These are phyloP conservation scores for Lamprologus lemairii DNA, from an alignment of 2,113 vertebrate species.

Conservation along the genomic window DNA sequence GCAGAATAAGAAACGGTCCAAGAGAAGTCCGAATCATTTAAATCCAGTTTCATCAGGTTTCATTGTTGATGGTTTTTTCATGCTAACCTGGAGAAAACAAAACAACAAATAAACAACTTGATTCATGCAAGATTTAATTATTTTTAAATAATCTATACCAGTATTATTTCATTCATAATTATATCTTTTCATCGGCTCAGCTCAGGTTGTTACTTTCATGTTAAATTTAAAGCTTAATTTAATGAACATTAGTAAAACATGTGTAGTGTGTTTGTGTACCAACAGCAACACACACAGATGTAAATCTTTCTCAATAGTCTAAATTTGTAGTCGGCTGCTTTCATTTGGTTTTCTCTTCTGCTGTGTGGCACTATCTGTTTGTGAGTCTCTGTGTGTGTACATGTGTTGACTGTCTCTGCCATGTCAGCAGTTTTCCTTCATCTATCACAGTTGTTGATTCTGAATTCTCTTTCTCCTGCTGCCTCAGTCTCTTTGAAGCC, in stretches of 20 bases:
- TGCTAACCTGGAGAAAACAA: neutral
- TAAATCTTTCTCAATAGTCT: neutral
- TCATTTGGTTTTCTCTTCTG: neutral
- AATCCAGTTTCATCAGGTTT: neutral
- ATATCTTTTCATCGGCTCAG: rapidly evolving
- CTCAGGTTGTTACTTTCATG: neutral
- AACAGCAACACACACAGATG: neutral
- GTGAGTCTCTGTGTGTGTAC: neutral
- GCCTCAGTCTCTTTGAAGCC: neutral
- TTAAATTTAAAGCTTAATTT: neutral
- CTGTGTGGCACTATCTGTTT: neutral
- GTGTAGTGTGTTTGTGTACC: neutral
- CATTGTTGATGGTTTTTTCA: rapidly evolving
- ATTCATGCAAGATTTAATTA: rapidly evolving
- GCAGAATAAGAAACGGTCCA: neutral
- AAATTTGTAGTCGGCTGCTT: neutral
- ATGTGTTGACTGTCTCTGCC: neutral
- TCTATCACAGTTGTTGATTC: neutral
- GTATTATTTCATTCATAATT: neutral
- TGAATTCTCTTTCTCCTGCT: rapidly evolving
- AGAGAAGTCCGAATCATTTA: neutral
- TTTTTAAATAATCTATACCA: neutral
- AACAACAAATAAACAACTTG: neutral
- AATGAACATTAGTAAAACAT: neutral
- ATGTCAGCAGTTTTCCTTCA: neutral